Evolutionary conservation across 2,797 vertebrate species (phyloP).

Genomic region (Neosalanx taihuensis): DNA sequence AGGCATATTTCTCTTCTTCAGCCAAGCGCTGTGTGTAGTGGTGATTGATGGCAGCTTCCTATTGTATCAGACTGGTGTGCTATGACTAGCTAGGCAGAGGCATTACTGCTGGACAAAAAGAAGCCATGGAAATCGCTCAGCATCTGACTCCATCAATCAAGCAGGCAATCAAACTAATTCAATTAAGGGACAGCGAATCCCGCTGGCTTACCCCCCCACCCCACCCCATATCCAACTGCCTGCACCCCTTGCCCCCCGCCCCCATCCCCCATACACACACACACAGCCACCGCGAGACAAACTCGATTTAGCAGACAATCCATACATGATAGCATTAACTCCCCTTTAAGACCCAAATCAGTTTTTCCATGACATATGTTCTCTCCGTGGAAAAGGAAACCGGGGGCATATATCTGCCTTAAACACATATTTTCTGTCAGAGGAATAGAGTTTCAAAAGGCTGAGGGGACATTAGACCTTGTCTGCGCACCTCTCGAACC

Average conservation of each 20-base stretch:
- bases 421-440: conserved; percentile 50
- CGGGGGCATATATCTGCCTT: conserved; percentile 49
- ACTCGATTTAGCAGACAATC: conserved; percentile 72
- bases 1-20: conserved; percentile 56
- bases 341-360: conserved; percentile 64
- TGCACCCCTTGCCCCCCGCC: conserved; percentile 40
- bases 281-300: conserved; percentile 66
- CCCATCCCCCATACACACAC: conserved; percentile 17
- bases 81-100: conserved; percentile 66
- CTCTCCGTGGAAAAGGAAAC: conserved; percentile 64
- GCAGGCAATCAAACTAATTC: conserved; percentile 78
- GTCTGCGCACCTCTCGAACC: too few species aligned
- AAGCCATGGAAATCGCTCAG: conserved; percentile 57
- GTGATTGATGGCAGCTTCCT: conserved; percentile 74
- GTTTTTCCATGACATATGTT: conserved; percentile 68
- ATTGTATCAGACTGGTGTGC: conserved; percentile 70
- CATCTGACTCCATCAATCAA: conserved; percentile 80
- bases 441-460: conserved; percentile 30
- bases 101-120: conserved; percentile 63
- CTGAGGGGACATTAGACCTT: conserved; percentile 6
- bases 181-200: conserved; percentile 74
- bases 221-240: conserved; percentile 46
- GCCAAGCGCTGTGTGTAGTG: conserved; percentile 41
- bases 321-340: conserved; percentile 72
- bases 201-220: conserved; percentile 61